Evolutionary conservation across 2,797 vertebrate genomes (phyloP), one percentile per base, ranked within the genome.

Genomic region (Ctenopoma multispine): DNA sequence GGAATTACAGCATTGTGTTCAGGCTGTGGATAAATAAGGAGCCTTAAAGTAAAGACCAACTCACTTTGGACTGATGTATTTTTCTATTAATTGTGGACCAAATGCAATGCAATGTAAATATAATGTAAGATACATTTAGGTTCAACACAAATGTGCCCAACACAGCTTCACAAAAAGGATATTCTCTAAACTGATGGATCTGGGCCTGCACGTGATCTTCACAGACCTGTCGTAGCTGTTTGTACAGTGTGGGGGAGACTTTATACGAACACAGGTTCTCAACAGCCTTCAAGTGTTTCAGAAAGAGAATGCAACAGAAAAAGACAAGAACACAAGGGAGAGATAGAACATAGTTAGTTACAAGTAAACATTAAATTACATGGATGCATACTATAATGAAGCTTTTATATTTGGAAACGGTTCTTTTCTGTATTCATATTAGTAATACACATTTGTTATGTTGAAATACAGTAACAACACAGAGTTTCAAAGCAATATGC

Each of bases 201-300:
- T 99, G 98, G 90, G 97, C 97, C 93, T 96, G 97, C 81, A 99
- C 99, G 54, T 99, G 98, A 87, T 99, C 97, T 93, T 99, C 98
- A 89, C 98, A 99, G 77, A 99, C 98, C 84, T 97, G 96, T 59
- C 97, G 95, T 68, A 99, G 93, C 69, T 99, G 97, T 91, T 98
- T 99, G 93, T 99, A 99, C 72, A 99, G 94, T 57, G 97, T 99
- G 59, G 98, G 96, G 80, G 98, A 99, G 81, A 99, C 98, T 94
- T 99, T 99, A 93, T 99, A 98, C 2, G 97, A 99, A 89, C 98
- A 99, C 78, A 99, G 94, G 90, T 99, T 99, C 93, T 99, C 98
- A 82, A 99, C 98, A 82, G 98, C 98, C 98, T 99, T 87, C 62
- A 92, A 92, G 56, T 4, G 36, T 34, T 65, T 62, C 31, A 64